phyloP scores from a whole-genome alignment of 2,888 invertebrate genomes.

The Danaus chrysippus region DNA sequence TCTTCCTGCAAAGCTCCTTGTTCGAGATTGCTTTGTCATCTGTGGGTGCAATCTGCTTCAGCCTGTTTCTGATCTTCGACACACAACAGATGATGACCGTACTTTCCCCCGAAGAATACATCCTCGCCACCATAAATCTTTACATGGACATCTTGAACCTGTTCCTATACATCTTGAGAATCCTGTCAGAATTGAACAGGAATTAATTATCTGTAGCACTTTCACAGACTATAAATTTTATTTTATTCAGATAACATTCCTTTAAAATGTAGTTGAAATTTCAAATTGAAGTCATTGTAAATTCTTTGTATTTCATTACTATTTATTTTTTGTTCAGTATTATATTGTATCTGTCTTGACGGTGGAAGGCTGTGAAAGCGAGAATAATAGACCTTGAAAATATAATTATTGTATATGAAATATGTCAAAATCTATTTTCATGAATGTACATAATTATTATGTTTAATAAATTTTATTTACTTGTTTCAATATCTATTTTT shows the following conservation, averaged over 20 bases:
- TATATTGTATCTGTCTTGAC: neutral
- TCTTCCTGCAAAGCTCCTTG: constrained; percentile 85
- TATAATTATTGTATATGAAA: constrained; percentile 6
- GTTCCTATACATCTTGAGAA: constrained; percentile 88
- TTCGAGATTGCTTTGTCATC: constrained; percentile 85
- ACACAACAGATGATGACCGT: constrained; percentile 90
- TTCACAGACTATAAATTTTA: constrained; percentile 1
- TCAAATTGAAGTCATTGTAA: too few species aligned
- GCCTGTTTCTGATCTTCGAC: constrained; percentile 90
- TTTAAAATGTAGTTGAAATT: neutral
- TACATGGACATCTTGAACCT: constrained; percentile 93
- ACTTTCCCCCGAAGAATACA: constrained; percentile 92
- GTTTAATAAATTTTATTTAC: constrained; percentile 24
- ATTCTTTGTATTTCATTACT: too few species aligned
- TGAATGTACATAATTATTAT: neutral
- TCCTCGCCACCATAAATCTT: constrained; percentile 90
- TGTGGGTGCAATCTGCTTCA: constrained; percentile 87
- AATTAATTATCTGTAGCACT: constrained; percentile 49
- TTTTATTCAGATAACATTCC: neutral
- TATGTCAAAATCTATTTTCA: constrained; percentile 3
- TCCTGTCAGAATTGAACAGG: constrained; percentile 81
- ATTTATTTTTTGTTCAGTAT: too few species aligned
- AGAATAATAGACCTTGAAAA: constrained; percentile 5
- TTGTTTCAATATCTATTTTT: constrained; percentile 10
- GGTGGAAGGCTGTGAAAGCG: constrained; percentile 12